These are phyloP conservation scores for Pagetopsis macropterus DNA, from an alignment of 2,797 vertebrate species.

Conservation along the genomic window DNA sequence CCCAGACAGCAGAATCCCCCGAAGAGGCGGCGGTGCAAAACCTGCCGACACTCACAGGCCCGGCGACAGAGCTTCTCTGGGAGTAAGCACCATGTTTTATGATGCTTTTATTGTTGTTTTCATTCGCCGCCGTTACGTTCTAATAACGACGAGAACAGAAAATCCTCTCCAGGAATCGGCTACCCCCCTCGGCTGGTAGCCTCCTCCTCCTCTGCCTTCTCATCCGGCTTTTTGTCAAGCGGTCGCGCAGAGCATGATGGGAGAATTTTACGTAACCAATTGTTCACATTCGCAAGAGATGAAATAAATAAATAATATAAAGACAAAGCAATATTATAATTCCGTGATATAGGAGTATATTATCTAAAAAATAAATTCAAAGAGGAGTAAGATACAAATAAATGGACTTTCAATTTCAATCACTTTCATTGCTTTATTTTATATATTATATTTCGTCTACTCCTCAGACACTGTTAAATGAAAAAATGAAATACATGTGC, in stretches of 20 bases:
- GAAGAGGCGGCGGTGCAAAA: conserved; percentile 57
- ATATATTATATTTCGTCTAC: no score
- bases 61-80: conserved; percentile 14
- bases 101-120: conserved; percentile 51
- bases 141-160: background rate
- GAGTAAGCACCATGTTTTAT: conserved; percentile 54
- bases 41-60: conserved; percentile 67
- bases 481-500: no score
- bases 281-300: conserved; percentile 9
- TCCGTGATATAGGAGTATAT: no score
- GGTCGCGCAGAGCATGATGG: conserved; percentile 61
- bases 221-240: conserved; percentile 70
- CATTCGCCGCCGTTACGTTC: conserved; percentile 22
- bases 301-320: no score
- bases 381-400: no score
- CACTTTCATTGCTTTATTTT: no score
- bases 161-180: conserved; percentile 46
- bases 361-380: no score
- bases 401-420: no score
- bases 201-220: conserved; percentile 54
- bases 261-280: conserved; percentile 54
- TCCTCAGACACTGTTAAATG: no score
- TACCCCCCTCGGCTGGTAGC: conserved; percentile 67
- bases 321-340: no score
- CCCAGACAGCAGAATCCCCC: conserved; percentile 66